Percentiles rank a stretch among this genome's conserved stretches.
These are phyloP conservation scores for Adelges cooleyi DNA, from an alignment of 1,140 invertebrate genomes.

Conservation along the genomic window DNA sequence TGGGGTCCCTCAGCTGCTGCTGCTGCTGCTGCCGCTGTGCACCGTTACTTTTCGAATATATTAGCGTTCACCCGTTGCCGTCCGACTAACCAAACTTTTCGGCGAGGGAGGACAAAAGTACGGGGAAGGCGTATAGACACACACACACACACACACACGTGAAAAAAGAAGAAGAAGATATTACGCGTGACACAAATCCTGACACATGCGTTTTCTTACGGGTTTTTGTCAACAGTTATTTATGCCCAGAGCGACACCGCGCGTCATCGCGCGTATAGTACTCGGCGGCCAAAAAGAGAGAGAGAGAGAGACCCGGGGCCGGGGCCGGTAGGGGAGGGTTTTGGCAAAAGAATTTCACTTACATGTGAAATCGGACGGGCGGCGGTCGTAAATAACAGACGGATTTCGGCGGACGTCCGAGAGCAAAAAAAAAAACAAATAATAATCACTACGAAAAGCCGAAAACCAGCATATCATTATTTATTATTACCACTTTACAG, in stretches of 20 bases:
- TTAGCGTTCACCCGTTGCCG: neutral
- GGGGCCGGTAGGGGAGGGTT: no score
- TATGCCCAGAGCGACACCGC: neutral
- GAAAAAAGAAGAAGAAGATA: conserved; percentile 9
- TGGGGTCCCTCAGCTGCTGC: conserved; percentile 8
- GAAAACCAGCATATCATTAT: no score
- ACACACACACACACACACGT: neutral
- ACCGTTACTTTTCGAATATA: neutral
- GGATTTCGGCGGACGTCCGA: neutral
- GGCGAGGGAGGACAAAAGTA: neutral
- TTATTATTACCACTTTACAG: no score
- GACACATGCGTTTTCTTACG: conserved; percentile 17
- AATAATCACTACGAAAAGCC: no score
- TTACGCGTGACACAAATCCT: conserved; percentile 19
- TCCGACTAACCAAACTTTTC: no score
- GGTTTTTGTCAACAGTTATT: conserved; percentile 22
- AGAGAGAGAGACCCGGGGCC: no score
- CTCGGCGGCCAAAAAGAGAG: no score
- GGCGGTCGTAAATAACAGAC: neutral
- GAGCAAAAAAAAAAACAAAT: neutral
- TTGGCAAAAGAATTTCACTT: neutral
- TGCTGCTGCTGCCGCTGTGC: neutral
- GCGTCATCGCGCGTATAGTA: neutral
- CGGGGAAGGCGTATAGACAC: neutral
- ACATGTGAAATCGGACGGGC: neutral